Evolutionary conservation across 2,113 vertebrate species (phyloP).

Genomic region (Gallinago undulata): DNA sequence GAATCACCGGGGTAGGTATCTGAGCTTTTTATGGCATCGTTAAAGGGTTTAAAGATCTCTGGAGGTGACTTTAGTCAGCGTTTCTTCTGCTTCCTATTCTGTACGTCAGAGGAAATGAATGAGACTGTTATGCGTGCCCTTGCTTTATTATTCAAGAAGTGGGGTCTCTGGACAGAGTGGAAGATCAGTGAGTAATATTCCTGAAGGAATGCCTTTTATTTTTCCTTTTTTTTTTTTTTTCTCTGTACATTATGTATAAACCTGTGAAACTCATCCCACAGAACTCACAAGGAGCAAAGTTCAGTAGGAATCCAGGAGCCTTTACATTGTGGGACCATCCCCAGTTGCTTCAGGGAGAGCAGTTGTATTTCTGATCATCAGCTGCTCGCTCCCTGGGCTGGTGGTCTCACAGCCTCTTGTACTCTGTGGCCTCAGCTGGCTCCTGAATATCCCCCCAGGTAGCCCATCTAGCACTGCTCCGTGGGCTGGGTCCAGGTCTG

Average conservation of each 20-base stretch:
- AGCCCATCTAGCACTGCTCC: not conserved
- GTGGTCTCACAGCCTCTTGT: not conserved
- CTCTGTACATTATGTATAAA: not conserved
- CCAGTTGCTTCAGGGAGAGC: not conserved
- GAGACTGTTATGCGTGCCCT: not conserved
- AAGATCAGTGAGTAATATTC: not conserved
- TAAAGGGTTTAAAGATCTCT: not conserved
- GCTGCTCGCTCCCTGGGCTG: not conserved
- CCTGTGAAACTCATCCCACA: not conserved
- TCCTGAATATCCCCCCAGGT: not conserved
- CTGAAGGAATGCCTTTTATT: not conserved
- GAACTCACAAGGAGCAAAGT: not conserved
- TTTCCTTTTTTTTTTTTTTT: not conserved
- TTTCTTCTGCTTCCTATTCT: not conserved
- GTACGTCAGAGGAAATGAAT: constrained; percentile 1
- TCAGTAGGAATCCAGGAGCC: not conserved
- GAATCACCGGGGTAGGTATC: not conserved
- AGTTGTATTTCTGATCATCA: not conserved
- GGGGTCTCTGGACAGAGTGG: not conserved
- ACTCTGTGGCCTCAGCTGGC: not conserved
- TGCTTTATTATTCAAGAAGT: not conserved
- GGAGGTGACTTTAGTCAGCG: not conserved
- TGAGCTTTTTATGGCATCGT: not conserved
- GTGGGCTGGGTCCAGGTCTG: not conserved
- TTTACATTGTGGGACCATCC: not conserved